These are phyloP conservation scores for Cebus imitator DNA, from an alignment of 2,113 vertebrate species.

Conservation along the genomic window DNA sequence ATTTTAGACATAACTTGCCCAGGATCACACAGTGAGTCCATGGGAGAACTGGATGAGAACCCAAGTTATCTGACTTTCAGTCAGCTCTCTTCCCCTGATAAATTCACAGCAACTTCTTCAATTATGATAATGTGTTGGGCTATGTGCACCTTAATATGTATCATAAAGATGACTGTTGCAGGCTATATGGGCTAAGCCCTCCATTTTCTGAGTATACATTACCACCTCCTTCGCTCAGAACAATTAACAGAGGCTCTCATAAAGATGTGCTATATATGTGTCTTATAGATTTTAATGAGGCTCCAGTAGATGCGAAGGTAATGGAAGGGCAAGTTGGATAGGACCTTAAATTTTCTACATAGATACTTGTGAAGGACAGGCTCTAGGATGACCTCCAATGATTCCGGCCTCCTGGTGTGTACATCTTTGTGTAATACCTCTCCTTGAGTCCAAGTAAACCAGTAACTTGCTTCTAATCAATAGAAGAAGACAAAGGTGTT, in stretches of 20 bases:
- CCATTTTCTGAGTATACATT: background rate
- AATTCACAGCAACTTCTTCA: background rate
- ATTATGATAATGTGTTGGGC: background rate
- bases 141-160: background rate
- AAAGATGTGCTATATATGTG: background rate
- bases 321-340: background rate
- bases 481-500: background rate
- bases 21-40: background rate
- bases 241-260: background rate
- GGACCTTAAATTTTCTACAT: background rate
- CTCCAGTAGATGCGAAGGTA: background rate
- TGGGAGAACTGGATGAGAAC: background rate
- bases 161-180: background rate
- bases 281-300: background rate
- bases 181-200: background rate
- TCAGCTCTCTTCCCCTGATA: background rate
- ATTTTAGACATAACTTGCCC: background rate
- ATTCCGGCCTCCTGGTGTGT: background rate
- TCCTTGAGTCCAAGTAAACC: background rate
- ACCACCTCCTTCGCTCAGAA: background rate
- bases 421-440: background rate
- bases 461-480: background rate
- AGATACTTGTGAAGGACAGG: background rate
- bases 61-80: background rate
- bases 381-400: background rate